Evolutionary conservation across 1,140 invertebrate genomes (phyloP).

Genomic region (Drosophila kikkawai): DNA sequence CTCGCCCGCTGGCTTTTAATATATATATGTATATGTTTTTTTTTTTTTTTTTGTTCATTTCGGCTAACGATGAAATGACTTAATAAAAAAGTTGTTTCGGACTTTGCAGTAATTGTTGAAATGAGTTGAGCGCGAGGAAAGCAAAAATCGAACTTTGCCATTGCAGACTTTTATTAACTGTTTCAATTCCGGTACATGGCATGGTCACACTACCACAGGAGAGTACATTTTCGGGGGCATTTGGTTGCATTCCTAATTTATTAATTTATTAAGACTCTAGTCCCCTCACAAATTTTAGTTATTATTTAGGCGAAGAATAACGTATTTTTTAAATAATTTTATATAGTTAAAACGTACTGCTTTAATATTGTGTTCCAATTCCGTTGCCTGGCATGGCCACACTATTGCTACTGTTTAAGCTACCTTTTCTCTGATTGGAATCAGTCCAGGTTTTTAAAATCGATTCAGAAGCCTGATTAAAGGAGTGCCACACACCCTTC

Average conservation of each 20-base stretch:
- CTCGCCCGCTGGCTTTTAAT: too few relatives aligned
- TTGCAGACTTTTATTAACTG: slow-evolving; percentile 5
- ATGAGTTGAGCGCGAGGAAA: slow-evolving; percentile 1
- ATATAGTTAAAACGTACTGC: neutral
- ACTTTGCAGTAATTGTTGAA: slow-evolving; percentile 29
- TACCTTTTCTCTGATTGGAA: neutral
- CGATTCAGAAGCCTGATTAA: slow-evolving; percentile 26
- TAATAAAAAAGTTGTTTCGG: slow-evolving; percentile 66
- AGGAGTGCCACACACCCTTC: neutral
- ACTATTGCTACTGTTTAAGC: neutral
- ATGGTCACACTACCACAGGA: slow-evolving; percentile 8
- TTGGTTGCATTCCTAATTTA: neutral
- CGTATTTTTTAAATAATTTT: neutral
- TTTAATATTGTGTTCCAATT: neutral
- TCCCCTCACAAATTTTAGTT: neutral
- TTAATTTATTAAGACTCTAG: neutral
- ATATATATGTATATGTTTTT: neutral
- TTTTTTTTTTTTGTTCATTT: slow-evolving; percentile 9
- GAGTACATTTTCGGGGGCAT: neutral
- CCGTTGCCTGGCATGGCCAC: neutral
- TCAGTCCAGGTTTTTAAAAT: slow-evolving; percentile 4
- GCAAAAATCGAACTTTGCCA: slow-evolving; percentile 25
- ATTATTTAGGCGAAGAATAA: neutral
- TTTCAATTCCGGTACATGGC: slow-evolving; percentile 3
- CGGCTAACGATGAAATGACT: slow-evolving; percentile 68